Base-by-base conservation (phyloP, 2,797 vertebrate genomes). In the Meda fulgida region DNA sequence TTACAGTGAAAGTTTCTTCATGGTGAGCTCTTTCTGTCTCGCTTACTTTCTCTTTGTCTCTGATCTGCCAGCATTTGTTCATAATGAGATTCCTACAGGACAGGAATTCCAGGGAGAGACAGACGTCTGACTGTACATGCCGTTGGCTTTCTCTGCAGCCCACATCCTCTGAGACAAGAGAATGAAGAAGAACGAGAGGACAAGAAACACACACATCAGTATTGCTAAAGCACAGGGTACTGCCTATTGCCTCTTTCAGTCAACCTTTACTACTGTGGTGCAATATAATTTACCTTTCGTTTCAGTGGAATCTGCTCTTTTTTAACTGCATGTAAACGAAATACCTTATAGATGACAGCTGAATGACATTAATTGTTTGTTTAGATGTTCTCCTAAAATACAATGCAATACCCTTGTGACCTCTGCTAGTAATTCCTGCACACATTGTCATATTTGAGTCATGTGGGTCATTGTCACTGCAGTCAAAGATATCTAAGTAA, bases 161-260 rank as follows among this genome's bases (percentile, higher is more conserved):
- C 84, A 93, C 91, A 92, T 93, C 94, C 93, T 92, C 93, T 88
- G 90, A 91, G 92, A 92, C 92, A 88, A 87, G 90, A 89, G 87
- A 92, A 72, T 92, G 91, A 92, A 82, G 14, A 83, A 84, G 87
- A 87, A 80, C 88, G 92, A 93, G 92, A 92, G 92, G 91, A 83
- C 69, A 88, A 83, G 86, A 84, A 73, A 81, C 58, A 80, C 71
- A 55, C 81, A 78, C 40, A 70, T 63, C 29, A 82, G 55, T 43
- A 65, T 75, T 66, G 81, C 70, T 83, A 81, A 88, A 90, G 86
- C 66, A 71, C n/a, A 66, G 43, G 60, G 31, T 75, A 46, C 8
- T 6, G 36, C 67, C n/a, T 58, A 46, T 72, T 26, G 10, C 16
- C 66, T 83, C 21, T 65, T 63, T 83, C 18, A 66, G 31, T 66